phyloP scores from a whole-genome alignment of 2,797 vertebrate species.

The Nasua narica region DNA sequence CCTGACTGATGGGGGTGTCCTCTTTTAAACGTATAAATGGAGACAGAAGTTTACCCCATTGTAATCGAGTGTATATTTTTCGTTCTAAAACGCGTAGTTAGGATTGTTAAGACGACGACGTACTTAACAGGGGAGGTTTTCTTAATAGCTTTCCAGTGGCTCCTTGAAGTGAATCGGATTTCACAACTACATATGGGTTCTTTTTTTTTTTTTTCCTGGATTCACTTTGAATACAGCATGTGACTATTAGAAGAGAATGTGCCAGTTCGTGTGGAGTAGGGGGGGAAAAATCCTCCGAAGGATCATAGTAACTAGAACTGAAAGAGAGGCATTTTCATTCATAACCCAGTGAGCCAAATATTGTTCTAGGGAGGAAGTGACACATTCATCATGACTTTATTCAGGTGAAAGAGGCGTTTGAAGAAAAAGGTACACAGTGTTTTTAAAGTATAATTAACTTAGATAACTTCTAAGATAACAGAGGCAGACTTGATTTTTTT shows the following conservation, averaged over 20 bases:
- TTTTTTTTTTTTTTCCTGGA: background rate
- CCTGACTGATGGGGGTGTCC: background rate
- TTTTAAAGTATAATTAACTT: slow-evolving; percentile 54
- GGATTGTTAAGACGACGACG: background rate
- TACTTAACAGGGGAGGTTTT: slow-evolving; percentile 28
- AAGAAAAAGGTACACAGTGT: slow-evolving; percentile 43
- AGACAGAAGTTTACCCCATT: background rate
- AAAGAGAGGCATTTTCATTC: slow-evolving; percentile 66
- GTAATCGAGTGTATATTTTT: background rate
- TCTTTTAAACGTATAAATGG: background rate
- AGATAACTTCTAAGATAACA: slow-evolving; percentile 19
- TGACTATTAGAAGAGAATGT: slow-evolving; percentile 38
- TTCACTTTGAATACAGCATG: slow-evolving; percentile 20
- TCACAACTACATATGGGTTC: background rate
- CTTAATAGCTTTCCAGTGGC: slow-evolving; percentile 2
- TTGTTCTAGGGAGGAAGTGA: slow-evolving; percentile 41
- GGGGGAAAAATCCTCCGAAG: background rate
- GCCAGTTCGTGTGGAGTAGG: background rate
- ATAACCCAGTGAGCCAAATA: slow-evolving; percentile 47
- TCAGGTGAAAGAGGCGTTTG: slow-evolving; percentile 44
- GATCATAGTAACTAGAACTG: slow-evolving; percentile 50
- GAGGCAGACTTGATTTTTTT: slow-evolving; percentile 1
- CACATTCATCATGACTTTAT: slow-evolving; percentile 61
- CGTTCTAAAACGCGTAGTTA: background rate
- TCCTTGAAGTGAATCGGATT: slow-evolving; percentile 33